Conservation (phyloP, 2,888 invertebrate species). For the Drosophila dives region DNA sequence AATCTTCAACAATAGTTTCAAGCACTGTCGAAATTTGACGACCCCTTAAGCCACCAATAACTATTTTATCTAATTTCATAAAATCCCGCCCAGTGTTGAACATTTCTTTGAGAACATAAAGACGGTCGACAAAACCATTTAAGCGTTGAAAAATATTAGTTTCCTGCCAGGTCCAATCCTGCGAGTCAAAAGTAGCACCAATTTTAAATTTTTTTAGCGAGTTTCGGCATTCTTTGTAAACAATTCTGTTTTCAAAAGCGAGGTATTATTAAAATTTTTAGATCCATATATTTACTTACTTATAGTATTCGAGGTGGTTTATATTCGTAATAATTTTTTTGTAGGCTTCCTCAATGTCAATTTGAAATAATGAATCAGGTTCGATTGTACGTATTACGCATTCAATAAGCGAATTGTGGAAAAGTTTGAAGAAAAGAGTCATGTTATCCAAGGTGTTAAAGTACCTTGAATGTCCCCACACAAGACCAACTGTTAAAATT, state of each 20-base stretch:
- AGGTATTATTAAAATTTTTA: background rate
- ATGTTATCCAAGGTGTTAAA: conserved; percentile 89
- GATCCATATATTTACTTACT: conserved; percentile 84
- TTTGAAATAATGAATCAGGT: conserved; percentile 93
- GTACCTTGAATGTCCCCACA: conserved; percentile 94
- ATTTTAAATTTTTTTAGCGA: conserved; percentile 83
- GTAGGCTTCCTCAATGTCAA: conserved; percentile 91
- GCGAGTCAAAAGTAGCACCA: conserved; percentile 84
- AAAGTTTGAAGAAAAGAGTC: conserved; percentile 90
- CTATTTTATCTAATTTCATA: conserved; percentile 93
- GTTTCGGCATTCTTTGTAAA: conserved; percentile 86
- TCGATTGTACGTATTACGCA: conserved; percentile 91
- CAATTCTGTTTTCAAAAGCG: conserved; percentile 61
- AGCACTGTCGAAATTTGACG: conserved; percentile 87
- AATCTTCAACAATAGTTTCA: conserved; percentile 82
- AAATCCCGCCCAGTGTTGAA: conserved; percentile 93
- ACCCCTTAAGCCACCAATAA: conserved; percentile 90
- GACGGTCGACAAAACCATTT: conserved; percentile 87
- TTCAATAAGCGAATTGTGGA: conserved; percentile 92
- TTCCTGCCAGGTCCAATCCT: conserved; percentile 91
- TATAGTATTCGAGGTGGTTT: conserved; percentile 86
- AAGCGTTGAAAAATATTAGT: conserved; percentile 89
- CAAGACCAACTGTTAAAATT: conserved; percentile 91
- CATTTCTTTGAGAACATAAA: conserved; percentile 89
- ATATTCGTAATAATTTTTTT: conserved; percentile 87